Evolutionary conservation across 2,113 vertebrate species (phyloP).

Genomic region (Saguinus imperator): DNA sequence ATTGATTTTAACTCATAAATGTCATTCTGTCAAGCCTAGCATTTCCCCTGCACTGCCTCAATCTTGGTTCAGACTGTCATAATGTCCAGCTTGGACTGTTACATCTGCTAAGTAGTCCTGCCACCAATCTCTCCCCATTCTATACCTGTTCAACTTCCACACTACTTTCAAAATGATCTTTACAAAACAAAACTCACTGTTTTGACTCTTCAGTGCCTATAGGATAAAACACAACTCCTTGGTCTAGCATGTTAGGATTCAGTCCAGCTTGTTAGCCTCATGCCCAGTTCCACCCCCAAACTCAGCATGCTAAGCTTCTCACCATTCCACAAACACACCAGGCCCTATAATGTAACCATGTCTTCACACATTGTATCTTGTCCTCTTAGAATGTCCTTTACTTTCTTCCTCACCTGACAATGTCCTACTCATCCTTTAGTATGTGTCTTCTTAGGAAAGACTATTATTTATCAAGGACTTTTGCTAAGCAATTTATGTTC

Average conservation of each 20-base stretch:
- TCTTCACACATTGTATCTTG: not conserved
- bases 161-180: constrained; percentile 22
- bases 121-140: not conserved
- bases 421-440: not conserved
- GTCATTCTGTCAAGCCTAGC: not conserved
- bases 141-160: not conserved
- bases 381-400: not conserved
- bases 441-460: not conserved
- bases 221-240: not conserved
- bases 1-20: not conserved
- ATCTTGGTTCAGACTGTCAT: not conserved
- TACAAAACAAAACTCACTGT: not conserved
- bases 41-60: not conserved
- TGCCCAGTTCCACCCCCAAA: not conserved
- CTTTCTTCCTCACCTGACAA: not conserved
- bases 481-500: constrained; percentile 18
- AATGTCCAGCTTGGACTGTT: not conserved
- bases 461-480: not conserved
- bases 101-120: not conserved
- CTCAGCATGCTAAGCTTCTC: not conserved
- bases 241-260: not conserved
- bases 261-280: not conserved
- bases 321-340: not conserved
- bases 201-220: not conserved
- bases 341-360: not conserved